Base-by-base conservation (phyloP, 2,888 invertebrate genomes). In the Volucella inflata region DNA sequence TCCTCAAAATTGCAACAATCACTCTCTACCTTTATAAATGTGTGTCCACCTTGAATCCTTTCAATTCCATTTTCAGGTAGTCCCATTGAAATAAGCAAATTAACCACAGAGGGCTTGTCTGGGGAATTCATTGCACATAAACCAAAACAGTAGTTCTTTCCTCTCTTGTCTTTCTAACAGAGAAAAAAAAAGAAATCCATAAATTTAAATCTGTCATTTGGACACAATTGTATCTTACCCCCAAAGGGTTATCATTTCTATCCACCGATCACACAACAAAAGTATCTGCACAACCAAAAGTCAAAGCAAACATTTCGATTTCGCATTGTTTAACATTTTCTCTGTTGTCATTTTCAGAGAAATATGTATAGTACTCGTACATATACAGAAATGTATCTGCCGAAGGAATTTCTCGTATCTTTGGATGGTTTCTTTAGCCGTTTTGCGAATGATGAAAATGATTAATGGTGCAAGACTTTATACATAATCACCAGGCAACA, bases 391-490 rank as follows among this genome's bases (percentile, higher is more conserved):
- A 21, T 55, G 16, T 53, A 64, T 68, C 48, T 8, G 46, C 12
- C 62, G 16, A 72, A 8, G 46, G n/a, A 36, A 2, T 53, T 38
- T 8, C 17, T 8, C 12, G 16, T 11, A 51, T 60, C 40, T 42
- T 55, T 11, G 30, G 36, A 42, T 9, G 14, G 36, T 67, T 59
- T 55, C 9, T 67, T 65, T 6, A 11, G 46, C 44, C 42, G 60
- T 36, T n/a, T 40, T 71, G 64, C 30, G 53, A 74, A 80, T 65
- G 16, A 64, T 80, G 67, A 44, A 72, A 62, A 77, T 85, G 81
- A 85, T 85, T 81, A 76, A 85, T 85, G 80, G 59, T 60, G 60
- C 48, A 72, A 65, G 53, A 42, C 55, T 62, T 55, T 67, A 60
- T 38, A 72, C 62, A 83, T 57, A 72, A 77, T 83, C 74, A 59